Conservation (phyloP, 2,797 vertebrate genomes). For the Echiichthys vipera region DNA sequence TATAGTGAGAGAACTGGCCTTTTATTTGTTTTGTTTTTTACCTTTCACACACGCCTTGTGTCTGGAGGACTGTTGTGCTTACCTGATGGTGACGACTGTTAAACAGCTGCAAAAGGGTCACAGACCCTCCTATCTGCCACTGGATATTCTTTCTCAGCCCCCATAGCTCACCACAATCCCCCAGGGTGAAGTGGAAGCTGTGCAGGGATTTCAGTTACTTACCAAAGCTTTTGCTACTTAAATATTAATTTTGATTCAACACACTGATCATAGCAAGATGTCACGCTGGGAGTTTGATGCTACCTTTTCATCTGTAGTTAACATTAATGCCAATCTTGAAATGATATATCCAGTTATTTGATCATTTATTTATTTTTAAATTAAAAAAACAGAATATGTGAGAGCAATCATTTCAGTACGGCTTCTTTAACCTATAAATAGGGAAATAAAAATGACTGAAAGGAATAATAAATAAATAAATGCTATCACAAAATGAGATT, state of each 20-base stretch:
- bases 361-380: constrained; percentile 27
- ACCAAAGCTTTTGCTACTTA: constrained; percentile 14
- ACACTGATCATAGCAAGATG: constrained; percentile 34
- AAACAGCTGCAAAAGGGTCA: constrained; percentile 55
- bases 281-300: constrained; percentile 33
- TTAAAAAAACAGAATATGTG: not conserved
- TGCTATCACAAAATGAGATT: not conserved
- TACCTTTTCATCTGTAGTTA: constrained; percentile 32
- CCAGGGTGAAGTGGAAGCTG: constrained; percentile 32
- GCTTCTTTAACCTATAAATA: not conserved
- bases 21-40: constrained; percentile 14
- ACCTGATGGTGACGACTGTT: constrained; percentile 47
- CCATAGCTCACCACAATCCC: constrained; percentile 17
- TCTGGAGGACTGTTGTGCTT: constrained; percentile 30
- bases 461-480: constrained; percentile 12
- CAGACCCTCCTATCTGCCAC: constrained; percentile 66
- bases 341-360: constrained; percentile 3
- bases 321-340: constrained; percentile 32
- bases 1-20: not conserved
- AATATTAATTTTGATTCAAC: constrained; percentile 52
- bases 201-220: constrained; percentile 26
- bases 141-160: constrained; percentile 50
- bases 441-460: constrained; percentile 19
- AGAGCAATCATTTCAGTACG: constrained; percentile 7
- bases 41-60: not conserved